Conservation (phyloP, 1,140 invertebrate species). For the Lepidostoma basale region DNA sequence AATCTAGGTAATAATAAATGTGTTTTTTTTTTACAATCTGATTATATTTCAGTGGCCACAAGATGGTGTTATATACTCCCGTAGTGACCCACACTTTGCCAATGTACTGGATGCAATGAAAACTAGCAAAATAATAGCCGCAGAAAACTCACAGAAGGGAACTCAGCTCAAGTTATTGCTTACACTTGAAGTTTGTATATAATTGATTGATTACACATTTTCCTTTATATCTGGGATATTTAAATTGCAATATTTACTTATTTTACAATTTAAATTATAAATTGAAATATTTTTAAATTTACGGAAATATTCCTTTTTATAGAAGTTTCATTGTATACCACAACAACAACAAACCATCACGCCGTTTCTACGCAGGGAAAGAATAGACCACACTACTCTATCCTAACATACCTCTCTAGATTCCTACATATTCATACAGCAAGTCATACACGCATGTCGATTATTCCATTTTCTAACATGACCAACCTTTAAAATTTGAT, state of each 20-base stretch:
- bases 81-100: slow-evolving; percentile 68
- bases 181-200: slow-evolving; percentile 65
- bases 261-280: neutral
- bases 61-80: slow-evolving; percentile 69
- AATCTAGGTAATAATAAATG: neutral
- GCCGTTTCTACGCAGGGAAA: too few relatives aligned
- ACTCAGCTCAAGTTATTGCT: slow-evolving; percentile 90
- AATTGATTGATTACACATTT: neutral
- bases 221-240: neutral
- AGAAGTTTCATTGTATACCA: too few relatives aligned
- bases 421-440: too few relatives aligned
- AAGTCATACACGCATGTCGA: too few relatives aligned
- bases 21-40: neutral
- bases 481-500: too few relatives aligned
- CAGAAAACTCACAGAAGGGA: slow-evolving; percentile 78
- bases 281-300: neutral
- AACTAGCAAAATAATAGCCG: slow-evolving; percentile 71
- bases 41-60: slow-evolving; percentile 69
- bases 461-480: too few relatives aligned
- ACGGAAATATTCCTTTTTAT: too few relatives aligned
- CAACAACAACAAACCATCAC: too few relatives aligned
- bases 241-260: neutral
- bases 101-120: slow-evolving; percentile 73
- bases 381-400: too few relatives aligned
- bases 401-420: too few relatives aligned